phyloP scores from a whole-genome alignment of 2,888 invertebrate genomes.

The Dicyrtoma fusca region DNA sequence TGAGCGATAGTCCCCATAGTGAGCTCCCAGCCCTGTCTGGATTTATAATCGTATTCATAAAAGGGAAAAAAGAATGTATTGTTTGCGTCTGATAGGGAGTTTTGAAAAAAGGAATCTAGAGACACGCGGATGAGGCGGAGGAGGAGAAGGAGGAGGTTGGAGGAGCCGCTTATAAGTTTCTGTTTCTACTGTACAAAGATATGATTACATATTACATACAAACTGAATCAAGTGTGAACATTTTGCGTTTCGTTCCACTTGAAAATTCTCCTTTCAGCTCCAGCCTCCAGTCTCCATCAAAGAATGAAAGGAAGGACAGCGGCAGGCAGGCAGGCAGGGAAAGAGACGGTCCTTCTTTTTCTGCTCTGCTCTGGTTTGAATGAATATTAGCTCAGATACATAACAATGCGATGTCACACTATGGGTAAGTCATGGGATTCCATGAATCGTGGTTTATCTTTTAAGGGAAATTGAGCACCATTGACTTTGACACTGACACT shows the following conservation, averaged over 20 bases:
- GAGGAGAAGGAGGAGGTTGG: background rate
- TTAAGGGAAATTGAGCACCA: conserved; percentile 26
- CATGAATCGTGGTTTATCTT: conserved; percentile 17
- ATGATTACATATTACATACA: too few species aligned
- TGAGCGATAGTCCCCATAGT: too few species aligned
- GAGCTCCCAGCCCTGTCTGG: background rate
- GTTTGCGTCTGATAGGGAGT: background rate
- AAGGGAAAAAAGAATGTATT: too few species aligned
- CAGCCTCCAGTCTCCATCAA: too few species aligned
- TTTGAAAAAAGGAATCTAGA: background rate
- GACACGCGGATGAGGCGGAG: background rate
- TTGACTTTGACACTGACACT: conserved; percentile 27
- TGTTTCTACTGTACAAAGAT: too few species aligned
- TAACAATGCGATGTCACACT: conserved; percentile 13
- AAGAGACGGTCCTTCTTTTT: background rate
- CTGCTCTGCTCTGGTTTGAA: background rate
- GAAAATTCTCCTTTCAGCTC: too few species aligned
- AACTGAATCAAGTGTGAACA: too few species aligned
- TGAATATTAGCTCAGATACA: background rate
- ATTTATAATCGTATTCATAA: background rate
- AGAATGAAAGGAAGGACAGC: too few species aligned
- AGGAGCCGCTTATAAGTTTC: background rate
- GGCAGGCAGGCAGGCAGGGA: background rate
- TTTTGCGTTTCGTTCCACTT: too few species aligned
- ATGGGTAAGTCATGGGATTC: background rate